phyloP scores from a whole-genome alignment of 2,797 vertebrate genomes.

The Macroramphosus scolopax region DNA sequence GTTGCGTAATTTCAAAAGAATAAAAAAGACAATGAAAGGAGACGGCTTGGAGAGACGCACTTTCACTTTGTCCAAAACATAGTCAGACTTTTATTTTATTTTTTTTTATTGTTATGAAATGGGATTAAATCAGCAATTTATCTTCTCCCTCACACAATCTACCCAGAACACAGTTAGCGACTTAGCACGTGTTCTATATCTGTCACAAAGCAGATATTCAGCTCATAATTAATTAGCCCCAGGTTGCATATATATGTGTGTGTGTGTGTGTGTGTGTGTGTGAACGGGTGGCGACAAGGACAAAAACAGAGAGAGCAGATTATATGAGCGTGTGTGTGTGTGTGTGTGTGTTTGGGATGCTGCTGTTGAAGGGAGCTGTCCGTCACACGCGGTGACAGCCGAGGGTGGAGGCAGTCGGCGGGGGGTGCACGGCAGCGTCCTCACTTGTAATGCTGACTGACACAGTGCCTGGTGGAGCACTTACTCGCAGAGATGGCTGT shows the following conservation, averaged over 20 bases:
- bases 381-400: conserved; percentile 57
- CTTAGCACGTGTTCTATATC: conserved; percentile 40
- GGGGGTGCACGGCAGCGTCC: conserved; percentile 38
- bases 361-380: conserved; percentile 50
- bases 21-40: neutral
- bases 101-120: conserved; percentile 36
- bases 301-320: conserved; percentile 30
- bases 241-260: conserved; percentile 16
- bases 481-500: conserved; percentile 49
- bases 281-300: conserved; percentile 28
- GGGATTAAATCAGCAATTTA: conserved; percentile 40
- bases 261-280: conserved; percentile 9
- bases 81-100: neutral
- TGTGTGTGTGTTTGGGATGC: conserved; percentile 14
- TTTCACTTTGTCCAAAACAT: conserved; percentile 15
- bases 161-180: conserved; percentile 32
- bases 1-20: conserved; percentile 22
- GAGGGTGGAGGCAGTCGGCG: conserved; percentile 41
- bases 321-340: neutral
- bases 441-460: conserved; percentile 68
- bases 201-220: conserved; percentile 50
- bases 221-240: conserved; percentile 46
- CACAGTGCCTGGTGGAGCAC: conserved; percentile 57
- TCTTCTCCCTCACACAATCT: conserved; percentile 25
- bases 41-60: neutral